phyloP scores from a whole-genome alignment of 1,140 invertebrate genomes.

The Rhyzopertha dominica region DNA sequence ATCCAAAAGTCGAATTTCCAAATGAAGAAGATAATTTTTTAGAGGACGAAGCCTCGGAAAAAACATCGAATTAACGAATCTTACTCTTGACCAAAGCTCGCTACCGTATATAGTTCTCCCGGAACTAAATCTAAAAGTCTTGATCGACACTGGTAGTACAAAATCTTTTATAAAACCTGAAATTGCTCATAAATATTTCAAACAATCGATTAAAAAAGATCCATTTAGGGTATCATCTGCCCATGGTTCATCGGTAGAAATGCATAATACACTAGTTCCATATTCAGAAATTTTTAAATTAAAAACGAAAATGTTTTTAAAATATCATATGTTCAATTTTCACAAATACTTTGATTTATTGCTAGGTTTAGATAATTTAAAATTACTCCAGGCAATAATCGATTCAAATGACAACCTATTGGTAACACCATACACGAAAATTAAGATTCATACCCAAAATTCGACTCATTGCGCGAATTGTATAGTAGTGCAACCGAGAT shows the following conservation, averaged over 20 bases:
- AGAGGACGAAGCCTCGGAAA: too few species aligned
- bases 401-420: conserved; percentile 1
- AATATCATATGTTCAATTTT: conserved; percentile 10
- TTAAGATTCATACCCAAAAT: conserved; percentile 7
- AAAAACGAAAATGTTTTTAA: not conserved
- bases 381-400: conserved; percentile 7
- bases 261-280: not conserved
- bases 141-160: conserved; percentile 13
- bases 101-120: conserved; percentile 8
- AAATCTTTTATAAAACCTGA: conserved; percentile 12
- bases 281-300: conserved; percentile 3
- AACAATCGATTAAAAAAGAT: not conserved
- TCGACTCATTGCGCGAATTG: not conserved
- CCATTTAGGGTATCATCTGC: conserved; percentile 5
- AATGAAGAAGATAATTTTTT: conserved; percentile 3
- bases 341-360: conserved; percentile 11
- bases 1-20: not conserved
- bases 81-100: not conserved
- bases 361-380: conserved; percentile 13
- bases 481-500: not conserved
- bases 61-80: conserved; percentile 3
- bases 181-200: conserved; percentile 15
- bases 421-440: conserved; percentile 9
- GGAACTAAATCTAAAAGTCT: conserved; percentile 6
- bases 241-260: conserved; percentile 2